Base-by-base conservation (phyloP, 1,140 invertebrate genomes). In the Apis cerana region DNA sequence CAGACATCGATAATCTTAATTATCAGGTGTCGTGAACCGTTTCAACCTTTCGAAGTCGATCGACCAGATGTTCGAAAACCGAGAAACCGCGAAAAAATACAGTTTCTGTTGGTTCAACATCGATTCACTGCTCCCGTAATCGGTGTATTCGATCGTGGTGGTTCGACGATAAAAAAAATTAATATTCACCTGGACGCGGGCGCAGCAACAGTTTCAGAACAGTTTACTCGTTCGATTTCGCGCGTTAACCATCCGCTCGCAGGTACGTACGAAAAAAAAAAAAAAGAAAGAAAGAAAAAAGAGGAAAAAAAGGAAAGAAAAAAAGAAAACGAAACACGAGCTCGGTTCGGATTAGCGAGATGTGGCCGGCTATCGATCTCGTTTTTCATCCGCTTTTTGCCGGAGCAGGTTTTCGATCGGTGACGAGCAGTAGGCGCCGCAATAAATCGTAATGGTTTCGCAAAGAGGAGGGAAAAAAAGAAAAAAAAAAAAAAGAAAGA, bases 401-500 rank as follows among this genome's bases (percentile, higher is more conserved):
- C 48, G 43, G 50, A 75, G 69, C 82, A 56, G 68, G 71, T 87
- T 87, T 78, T 69, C 62, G 65, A 87, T 84, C 74, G 68, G 23
- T 54, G 82, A 84, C 68, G 67, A 15, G 56, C 59, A 58, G 56
- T 64, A 83, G 85, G 68, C 61, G 58, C 76, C 62, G 70, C 69
- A 87, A 87, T 88, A 87, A 88, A 87, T 86, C 62, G 62, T 59
- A 48, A 52, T 56, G 75, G 70, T 83, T 76, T 65, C 62, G 54
- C 59, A 61, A 82, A 87, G 75, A 69, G 50, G 33, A 77, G n/a
- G 70, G 8, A 56, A 19, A 56, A 27, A 27, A 13, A 79, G 13
- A 74, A 43, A 43, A 43, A 43, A 7, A 43, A 43, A 43, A 43
- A 7, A 43, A 43, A 7, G 7, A 43, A 43, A 33, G 3, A 33